Evolutionary conservation across 2,113 vertebrate genomes (phyloP).

Genomic region (Pycnonotus jocosus): DNA sequence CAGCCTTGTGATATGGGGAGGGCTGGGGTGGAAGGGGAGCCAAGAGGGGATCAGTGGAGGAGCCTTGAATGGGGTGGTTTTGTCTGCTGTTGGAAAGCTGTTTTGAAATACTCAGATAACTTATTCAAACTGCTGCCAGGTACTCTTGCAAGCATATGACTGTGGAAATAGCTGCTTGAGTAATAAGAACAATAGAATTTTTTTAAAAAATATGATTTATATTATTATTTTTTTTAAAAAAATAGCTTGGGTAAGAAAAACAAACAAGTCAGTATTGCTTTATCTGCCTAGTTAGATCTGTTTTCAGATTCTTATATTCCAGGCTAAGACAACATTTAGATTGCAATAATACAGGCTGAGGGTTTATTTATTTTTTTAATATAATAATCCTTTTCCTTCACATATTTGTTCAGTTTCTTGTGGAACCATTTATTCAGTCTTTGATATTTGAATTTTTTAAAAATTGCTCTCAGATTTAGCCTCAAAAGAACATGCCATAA

Average conservation of each 20-base stretch:
- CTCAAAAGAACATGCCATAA: not conserved
- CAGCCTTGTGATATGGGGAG: slow-evolving; percentile 37
- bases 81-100: not conserved
- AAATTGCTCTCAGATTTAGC: not conserved
- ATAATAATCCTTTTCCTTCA: not conserved
- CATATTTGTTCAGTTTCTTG: not conserved
- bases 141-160: slow-evolving; percentile 37
- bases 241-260: not conserved
- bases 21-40: not conserved
- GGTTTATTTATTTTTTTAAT: not conserved
- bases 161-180: slow-evolving; percentile 39
- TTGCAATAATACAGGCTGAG: not conserved
- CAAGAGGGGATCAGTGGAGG: slow-evolving; percentile 21
- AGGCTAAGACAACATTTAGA: not conserved
- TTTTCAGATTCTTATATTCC: not conserved
- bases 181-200: slow-evolving; percentile 28
- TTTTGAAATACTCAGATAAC: slow-evolving; percentile 46
- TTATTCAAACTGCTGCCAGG: slow-evolving; percentile 32
- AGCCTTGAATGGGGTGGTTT: slow-evolving; percentile 13
- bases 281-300: not conserved
- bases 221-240: not conserved
- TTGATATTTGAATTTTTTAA: not conserved
- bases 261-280: not conserved
- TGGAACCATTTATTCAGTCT: not conserved
- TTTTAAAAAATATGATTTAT: not conserved